Evolutionary conservation across 2,797 vertebrate species (phyloP), one percentile per base, ranked within the genome.

Genomic region (Nyctibius grandis): DNA sequence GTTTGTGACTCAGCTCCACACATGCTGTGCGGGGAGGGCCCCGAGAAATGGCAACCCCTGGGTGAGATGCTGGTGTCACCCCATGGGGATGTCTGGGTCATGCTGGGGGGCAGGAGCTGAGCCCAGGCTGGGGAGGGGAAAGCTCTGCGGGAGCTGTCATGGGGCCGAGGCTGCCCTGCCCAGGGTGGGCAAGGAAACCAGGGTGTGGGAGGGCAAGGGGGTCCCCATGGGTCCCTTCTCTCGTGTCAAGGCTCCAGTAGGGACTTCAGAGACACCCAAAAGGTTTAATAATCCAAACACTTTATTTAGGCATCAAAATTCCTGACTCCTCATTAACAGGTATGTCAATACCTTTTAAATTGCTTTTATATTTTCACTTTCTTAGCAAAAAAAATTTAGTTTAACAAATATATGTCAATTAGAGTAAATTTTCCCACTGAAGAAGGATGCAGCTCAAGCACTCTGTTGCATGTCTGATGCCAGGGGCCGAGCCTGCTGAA

Each of bases 401-500:
- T 40, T 53, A 75, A 50, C 19, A 40, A 65, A n/a, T 9, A 3
- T 34, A n/a, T 12, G 19, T 3, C 10, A 25, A 42, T 15, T 34
- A 75, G 29, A 63, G 38, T 47, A 54, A 42, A 21, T 54, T 42
- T 90, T 88, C n/a, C 36, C 0, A 0, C 20, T 47, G 75, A 63
- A 77, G 81, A 89, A 67, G 28, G 67, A 26, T 38, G 40, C 34
- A 72, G 47, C 26, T 86, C 18, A 67, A 61, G 57, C 33, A 22
- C 4, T 70, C 48, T 51, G 15, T 4, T 23, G 12, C 1, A 1
- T 0, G 3, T 23, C 20, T 45, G 5, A 1, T 67, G 29, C 33
- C 5, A 4, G 33, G 12, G 10, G 3, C 34, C 0, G 0, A 87
- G 51, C 34, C 42, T 2, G 1, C n/a, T 72, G 33, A 28, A 10